Evolutionary conservation across 2,888 invertebrate genomes (phyloP).

Genomic region (Eupithecia pulchellata): DNA sequence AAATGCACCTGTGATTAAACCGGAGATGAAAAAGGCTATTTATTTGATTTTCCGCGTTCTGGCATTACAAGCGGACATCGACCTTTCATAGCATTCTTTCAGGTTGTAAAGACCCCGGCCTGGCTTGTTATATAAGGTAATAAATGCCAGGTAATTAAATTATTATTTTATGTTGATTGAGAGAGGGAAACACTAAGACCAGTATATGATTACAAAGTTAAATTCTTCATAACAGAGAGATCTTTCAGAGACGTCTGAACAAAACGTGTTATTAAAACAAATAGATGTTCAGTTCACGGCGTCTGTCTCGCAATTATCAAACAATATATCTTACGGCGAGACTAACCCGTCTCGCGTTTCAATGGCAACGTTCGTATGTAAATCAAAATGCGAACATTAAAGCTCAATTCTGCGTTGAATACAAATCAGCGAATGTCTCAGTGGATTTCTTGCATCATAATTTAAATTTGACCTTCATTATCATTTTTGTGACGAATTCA

Average conservation of each 20-base stretch:
- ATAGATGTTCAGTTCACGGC: constrained; percentile 59
- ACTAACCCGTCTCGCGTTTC: constrained; percentile 48
- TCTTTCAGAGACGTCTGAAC: constrained; percentile 47
- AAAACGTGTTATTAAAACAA: constrained; percentile 69
- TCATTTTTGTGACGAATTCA: constrained; percentile 34
- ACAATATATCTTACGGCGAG: constrained; percentile 66
- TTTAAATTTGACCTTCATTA: constrained; percentile 46
- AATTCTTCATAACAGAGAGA: not conserved
- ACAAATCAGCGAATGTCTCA: constrained; percentile 46
- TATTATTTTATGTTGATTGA: not conserved
- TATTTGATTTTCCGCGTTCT: constrained; percentile 80
- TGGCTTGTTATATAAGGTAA: not conserved
- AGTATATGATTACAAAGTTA: constrained; percentile 1
- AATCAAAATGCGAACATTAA: constrained; percentile 49
- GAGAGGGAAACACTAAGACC: not conserved
- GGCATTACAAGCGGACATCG: constrained; percentile 67
- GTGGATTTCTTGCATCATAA: constrained; percentile 49
- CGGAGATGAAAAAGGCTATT: constrained; percentile 80
- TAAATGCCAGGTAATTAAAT: constrained; percentile 34
- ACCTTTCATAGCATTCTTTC: constrained; percentile 61
- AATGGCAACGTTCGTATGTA: constrained; percentile 49
- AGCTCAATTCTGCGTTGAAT: constrained; percentile 50
- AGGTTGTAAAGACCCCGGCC: constrained; percentile 58
- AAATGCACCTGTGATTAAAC: constrained; percentile 78
- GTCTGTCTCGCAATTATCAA: constrained; percentile 68